Percentiles rank a stretch among this genome's conserved stretches.
phyloP scores from a whole-genome alignment of 2,888 invertebrate genomes.

The Ptychoptera albimana region DNA sequence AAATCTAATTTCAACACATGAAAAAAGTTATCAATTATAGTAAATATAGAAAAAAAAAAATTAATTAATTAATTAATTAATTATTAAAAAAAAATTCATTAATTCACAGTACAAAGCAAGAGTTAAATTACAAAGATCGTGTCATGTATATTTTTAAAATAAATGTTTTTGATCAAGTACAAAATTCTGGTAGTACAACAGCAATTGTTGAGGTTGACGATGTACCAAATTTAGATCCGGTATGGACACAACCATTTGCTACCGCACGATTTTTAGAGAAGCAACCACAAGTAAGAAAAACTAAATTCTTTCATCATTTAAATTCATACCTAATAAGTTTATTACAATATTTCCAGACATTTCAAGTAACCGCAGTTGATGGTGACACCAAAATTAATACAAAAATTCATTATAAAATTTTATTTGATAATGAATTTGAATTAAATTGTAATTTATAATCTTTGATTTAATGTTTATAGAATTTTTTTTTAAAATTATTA shows the following conservation, averaged over 20 bases:
- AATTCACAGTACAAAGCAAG: constrained; percentile 11
- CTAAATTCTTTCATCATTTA: neutral
- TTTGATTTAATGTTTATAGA: too few species aligned
- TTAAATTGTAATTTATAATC: too few species aligned
- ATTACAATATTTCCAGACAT: constrained; percentile 16
- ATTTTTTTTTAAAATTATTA: neutral
- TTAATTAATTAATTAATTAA: too few species aligned
- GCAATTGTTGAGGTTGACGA: constrained; percentile 41
- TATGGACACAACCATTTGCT: constrained; percentile 40
- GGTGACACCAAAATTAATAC: constrained; percentile 43
- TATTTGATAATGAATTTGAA: too few species aligned
- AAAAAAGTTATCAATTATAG: too few species aligned
- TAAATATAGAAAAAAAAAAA: too few species aligned
- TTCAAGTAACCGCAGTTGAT: constrained; percentile 39
- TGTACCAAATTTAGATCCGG: constrained; percentile 39
- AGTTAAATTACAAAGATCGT: constrained; percentile 33
- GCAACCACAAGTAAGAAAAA: constrained; percentile 17
- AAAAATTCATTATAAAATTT: constrained; percentile 36
- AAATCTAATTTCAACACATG: too few species aligned
- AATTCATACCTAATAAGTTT: constrained; percentile 2
- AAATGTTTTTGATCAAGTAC: constrained; percentile 34
- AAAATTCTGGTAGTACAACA: constrained; percentile 20
- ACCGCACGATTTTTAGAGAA: constrained; percentile 42
- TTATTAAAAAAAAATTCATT: too few species aligned
- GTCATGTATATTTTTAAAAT: constrained; percentile 39